Conservation (phyloP, 2,888 invertebrate genomes). For the Pantelozetes paolii region DNA sequence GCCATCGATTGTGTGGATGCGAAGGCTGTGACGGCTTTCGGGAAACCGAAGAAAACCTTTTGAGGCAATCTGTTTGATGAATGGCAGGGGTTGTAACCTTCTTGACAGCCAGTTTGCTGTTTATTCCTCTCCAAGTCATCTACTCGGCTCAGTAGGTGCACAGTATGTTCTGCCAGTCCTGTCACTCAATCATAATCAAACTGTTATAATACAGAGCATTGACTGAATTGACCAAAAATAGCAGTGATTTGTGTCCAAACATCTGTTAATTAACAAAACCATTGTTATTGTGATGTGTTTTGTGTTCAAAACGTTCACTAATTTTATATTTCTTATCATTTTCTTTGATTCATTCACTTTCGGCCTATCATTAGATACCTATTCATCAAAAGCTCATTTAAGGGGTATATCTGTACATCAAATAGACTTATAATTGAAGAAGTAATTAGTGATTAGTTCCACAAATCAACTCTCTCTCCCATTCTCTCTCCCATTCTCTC, state of each 20-base stretch:
- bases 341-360: neutral
- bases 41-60: neutral
- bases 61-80: conserved; percentile 6
- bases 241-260: neutral
- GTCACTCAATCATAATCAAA: conserved; percentile 31
- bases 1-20: neutral
- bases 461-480: no score
- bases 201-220: conserved; percentile 1
- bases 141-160: neutral
- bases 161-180: neutral
- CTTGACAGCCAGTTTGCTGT: conserved; percentile 29
- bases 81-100: conserved; percentile 31
- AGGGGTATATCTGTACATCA: no score
- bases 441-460: no score
- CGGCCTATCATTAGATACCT: no score
- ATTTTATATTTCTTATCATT: neutral
- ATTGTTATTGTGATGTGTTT: neutral
- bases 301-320: no score
- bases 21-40: neutral
- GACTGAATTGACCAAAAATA: neutral
- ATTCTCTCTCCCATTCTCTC: no score
- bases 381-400: no score
- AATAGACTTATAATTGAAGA: no score
- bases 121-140: neutral
- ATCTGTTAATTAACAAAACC: conserved; percentile 27